Percentiles rank a stretch among this genome's conserved stretches.
phyloP scores from a whole-genome alignment of 2,113 vertebrate genomes.

The Melospiza melodia region DNA sequence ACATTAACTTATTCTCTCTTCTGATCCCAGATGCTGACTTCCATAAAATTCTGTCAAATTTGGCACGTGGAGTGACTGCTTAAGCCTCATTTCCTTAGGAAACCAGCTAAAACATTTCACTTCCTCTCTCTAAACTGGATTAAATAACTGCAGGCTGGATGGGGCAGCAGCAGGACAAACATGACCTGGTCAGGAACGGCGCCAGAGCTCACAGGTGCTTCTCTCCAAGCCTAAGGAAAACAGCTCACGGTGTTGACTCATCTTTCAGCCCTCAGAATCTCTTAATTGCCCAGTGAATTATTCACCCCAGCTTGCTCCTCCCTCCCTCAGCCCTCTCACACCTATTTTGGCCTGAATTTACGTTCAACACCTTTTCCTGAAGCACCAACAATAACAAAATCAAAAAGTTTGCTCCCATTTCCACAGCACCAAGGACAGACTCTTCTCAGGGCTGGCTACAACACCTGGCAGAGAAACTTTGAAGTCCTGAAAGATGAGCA shows the following conservation, averaged over 20 bases:
- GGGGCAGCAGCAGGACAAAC: conserved; percentile 34
- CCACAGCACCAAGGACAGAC: not conserved
- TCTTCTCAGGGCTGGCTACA: not conserved
- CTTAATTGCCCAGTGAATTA: conserved; percentile 37
- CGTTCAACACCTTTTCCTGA: not conserved
- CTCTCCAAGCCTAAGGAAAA: not conserved
- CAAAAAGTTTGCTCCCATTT: not conserved
- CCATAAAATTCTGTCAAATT: conserved; percentile 6
- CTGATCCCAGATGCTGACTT: conserved; percentile 16
- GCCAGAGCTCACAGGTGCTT: conserved; percentile 47
- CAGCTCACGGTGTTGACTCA: not conserved
- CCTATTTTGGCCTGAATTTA: not conserved
- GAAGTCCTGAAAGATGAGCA: not conserved
- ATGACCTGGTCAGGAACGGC: conserved; percentile 45
- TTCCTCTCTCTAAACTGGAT: conserved; percentile 39
- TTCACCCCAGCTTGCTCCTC: not conserved
- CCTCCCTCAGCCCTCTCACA: not conserved
- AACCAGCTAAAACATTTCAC: conserved; percentile 46
- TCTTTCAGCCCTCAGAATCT: conserved; percentile 27
- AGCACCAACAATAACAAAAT: not conserved
- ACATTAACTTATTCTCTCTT: not conserved
- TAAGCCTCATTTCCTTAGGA: conserved; percentile 66
- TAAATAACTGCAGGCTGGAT: conserved; percentile 32
- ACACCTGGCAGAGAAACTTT: not conserved
- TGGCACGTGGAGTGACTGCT: conserved; percentile 16